Evolutionary conservation across 2,113 vertebrate genomes (phyloP).

Genomic region (Scalopus aquaticus): DNA sequence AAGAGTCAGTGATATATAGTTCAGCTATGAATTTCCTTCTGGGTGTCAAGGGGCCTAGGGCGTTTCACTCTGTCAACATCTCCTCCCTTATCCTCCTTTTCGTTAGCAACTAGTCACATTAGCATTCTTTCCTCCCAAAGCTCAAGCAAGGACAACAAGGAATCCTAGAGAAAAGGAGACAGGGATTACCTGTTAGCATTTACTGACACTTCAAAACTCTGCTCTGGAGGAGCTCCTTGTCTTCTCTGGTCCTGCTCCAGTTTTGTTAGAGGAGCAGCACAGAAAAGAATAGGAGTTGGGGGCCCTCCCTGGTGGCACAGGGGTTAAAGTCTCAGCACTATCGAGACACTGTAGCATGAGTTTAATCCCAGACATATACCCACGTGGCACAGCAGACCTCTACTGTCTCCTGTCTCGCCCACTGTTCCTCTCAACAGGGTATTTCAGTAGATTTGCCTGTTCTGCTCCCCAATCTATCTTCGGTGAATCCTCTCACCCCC

Average conservation of each 20-base stretch:
- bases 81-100: not conserved
- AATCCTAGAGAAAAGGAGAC: not conserved
- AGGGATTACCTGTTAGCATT: not conserved
- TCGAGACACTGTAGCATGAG: no score
- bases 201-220: not conserved
- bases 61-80: not conserved
- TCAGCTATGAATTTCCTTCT: not conserved
- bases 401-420: no score
- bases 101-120: not conserved
- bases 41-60: not conserved
- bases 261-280: not conserved
- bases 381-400: no score
- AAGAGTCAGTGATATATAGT: not conserved
- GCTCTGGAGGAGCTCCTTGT: not conserved
- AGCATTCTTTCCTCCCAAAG: not conserved
- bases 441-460: no score
- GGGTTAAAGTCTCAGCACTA: no score
- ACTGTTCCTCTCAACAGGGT: no score
- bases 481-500: no score
- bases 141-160: not conserved
- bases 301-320: no score
- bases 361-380: no score
- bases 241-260: not conserved
- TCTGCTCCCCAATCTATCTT: no score
- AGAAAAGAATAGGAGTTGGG: not conserved